These are phyloP conservation scores for Eupithecia insigniata DNA, from an alignment of 2,888 invertebrate species.

Conservation along the genomic window DNA sequence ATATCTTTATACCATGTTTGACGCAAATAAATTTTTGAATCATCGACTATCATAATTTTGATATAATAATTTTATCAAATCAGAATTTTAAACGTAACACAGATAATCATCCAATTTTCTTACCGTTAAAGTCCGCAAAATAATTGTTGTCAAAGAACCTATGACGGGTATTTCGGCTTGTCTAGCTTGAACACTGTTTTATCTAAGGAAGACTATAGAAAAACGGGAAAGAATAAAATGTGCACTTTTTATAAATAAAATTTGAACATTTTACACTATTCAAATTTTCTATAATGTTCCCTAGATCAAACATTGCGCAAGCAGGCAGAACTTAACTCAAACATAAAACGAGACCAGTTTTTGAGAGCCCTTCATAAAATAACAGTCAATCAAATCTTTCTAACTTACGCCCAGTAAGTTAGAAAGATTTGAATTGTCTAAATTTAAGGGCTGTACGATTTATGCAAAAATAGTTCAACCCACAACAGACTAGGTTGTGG, in stretches of 20 bases:
- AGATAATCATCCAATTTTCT: constrained; percentile 34
- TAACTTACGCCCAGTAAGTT: too few species aligned
- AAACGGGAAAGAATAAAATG: neutral
- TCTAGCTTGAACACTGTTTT: neutral
- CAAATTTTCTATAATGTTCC: neutral
- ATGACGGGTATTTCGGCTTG: neutral
- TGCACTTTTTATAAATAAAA: neutral
- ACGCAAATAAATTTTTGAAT: too few species aligned
- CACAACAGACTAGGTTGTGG: too few species aligned
- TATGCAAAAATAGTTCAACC: too few species aligned
- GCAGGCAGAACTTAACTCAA: neutral
- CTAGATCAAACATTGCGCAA: neutral
- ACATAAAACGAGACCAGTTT: neutral
- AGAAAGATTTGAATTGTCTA: too few species aligned
- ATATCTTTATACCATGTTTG: too few species aligned
- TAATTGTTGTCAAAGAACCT: neutral
- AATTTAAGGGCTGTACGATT: too few species aligned
- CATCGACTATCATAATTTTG: neutral
- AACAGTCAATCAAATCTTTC: neutral
- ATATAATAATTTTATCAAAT: neutral
- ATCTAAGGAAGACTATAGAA: neutral
- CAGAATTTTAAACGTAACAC: neutral
- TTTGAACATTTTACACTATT: neutral
- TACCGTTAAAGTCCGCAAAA: constrained; percentile 24
- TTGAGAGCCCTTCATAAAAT: neutral